Evolutionary conservation across 2,888 invertebrate species (phyloP), one percentile per base, ranked within the genome.

Genomic region (Omphaloscelis lunosa): DNA sequence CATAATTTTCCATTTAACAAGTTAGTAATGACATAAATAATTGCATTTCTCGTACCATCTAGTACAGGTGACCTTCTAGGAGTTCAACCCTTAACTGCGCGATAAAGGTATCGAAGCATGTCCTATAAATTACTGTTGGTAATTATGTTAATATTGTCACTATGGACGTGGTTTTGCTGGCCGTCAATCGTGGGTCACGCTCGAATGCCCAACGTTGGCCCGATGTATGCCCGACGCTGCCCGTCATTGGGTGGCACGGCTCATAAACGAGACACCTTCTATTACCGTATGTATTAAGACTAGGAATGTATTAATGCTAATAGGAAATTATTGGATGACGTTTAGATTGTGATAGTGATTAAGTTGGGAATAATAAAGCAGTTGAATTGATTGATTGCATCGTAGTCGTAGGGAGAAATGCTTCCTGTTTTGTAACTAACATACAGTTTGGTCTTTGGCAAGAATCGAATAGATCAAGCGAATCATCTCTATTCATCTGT

Each of bases 211-310:
- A 29, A 23, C 23, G 34, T 3, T 68, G n/a, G 88, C 86, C 84
- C 88, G 82, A 75, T 56, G 77, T 61, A 53, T 59, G 51, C 68
- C 79, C n/a, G 79, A 70, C 39, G 79, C 73, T 77, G 79, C 73
- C 84, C 75, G 78, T 88, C 88, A 88, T 85, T 89, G 84, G 83
- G 51, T 82, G 87, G 79, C 90, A 89, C 92, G 93, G 85, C 86
- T 90, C 91, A 90, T 92, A 90, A 91, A 92, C 90, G 88, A 91
- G 87, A 90, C 91, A 89, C 90, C 91, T 90, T 91, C 88, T 83
- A 91, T 87, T 90, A 90, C 84, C 85, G 87, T 90, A 80, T 90
- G 79, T 89, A 89, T 90, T 89, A 90, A 80, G 86, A 80, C 84
- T 71, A 73, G 75, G 72, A 81, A 77, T 86, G 79, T 82, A 70